Percentiles rank a stretch among this genome's conserved stretches.
Conservation (phyloP, 1,140 invertebrate species). For the Pseudobourletiella spinata region DNA sequence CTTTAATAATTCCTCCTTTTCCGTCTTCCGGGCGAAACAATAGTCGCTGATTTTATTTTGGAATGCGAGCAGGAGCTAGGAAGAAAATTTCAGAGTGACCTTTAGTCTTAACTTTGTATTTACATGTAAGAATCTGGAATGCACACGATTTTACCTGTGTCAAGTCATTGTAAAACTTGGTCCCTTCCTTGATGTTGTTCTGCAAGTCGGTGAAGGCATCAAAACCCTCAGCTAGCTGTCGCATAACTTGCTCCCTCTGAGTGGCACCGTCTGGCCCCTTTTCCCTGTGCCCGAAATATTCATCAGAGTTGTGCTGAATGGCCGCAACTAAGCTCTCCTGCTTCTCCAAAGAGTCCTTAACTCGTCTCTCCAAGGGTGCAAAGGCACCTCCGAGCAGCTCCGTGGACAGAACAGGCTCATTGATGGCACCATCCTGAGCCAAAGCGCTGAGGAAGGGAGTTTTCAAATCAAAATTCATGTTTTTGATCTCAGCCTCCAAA, state of each 20-base stretch:
- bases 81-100: neutral
- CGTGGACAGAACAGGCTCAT: constrained; percentile 70
- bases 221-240: constrained; percentile 65
- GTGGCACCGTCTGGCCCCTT: constrained; percentile 42
- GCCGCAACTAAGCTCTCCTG: constrained; percentile 69
- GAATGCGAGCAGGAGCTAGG: constrained; percentile 77
- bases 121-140: constrained; percentile 11
- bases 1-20: constrained; percentile 93
- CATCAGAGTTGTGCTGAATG: constrained; percentile 54
- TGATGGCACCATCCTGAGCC: constrained; percentile 71
- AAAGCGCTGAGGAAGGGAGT: constrained; percentile 68
- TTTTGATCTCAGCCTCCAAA: constrained; percentile 79
- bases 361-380: constrained; percentile 69
- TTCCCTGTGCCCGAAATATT: constrained; percentile 48
- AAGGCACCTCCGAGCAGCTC: constrained; percentile 69
- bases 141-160: constrained; percentile 55
- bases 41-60: constrained; percentile 98
- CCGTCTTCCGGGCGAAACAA: constrained; percentile 96
- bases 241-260: constrained; percentile 29
- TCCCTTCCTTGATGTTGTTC: constrained; percentile 84
- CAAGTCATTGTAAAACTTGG: constrained; percentile 97
- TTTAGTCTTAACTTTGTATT: neutral
- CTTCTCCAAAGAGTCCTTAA: constrained; percentile 60
- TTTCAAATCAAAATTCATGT: constrained; percentile 74
- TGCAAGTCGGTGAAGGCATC: constrained; percentile 86